These are phyloP conservation scores for Nymphalis c-album DNA, from an alignment of 2,888 invertebrate genomes.

Conservation along the genomic window DNA sequence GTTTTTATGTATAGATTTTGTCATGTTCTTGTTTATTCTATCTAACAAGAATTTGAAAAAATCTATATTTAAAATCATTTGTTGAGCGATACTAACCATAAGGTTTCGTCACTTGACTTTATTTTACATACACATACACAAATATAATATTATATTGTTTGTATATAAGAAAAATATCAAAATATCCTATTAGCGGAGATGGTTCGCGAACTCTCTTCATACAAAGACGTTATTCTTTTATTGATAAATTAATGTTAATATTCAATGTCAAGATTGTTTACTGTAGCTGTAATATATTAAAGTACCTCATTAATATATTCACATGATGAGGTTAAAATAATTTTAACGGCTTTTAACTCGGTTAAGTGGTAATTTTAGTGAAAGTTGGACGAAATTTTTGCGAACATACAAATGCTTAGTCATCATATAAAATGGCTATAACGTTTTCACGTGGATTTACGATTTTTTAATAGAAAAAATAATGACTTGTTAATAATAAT, in stretches of 20 bases:
- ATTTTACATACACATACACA: too few relatives aligned
- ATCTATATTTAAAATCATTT: too few relatives aligned
- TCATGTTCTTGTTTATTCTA: too few relatives aligned
- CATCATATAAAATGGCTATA: conserved; percentile 18
- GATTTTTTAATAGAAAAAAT: neutral
- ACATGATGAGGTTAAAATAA: conserved; percentile 14
- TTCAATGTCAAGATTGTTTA: conserved; percentile 1
- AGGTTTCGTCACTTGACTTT: too few relatives aligned
- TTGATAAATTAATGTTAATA: neutral
- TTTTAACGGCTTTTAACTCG: conserved; percentile 26
- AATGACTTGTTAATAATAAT: neutral
- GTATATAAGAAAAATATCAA: too few relatives aligned
- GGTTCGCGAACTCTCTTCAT: too few relatives aligned
- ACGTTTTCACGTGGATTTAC: conserved; percentile 1
- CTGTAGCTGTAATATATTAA: neutral
- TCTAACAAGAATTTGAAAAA: too few relatives aligned
- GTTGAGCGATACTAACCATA: too few relatives aligned
- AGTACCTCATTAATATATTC: conserved; percentile 5
- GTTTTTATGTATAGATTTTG: too few relatives aligned
- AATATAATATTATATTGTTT: too few relatives aligned
- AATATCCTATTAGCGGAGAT: too few relatives aligned
- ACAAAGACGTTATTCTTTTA: too few relatives aligned
- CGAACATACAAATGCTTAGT: conserved; percentile 20
- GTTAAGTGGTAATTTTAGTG: conserved; percentile 29
- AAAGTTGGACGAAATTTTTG: conserved; percentile 24